These are phyloP conservation scores for Gymnothorax reevesii DNA, from an alignment of 2,797 vertebrate species.

Conservation along the genomic window DNA sequence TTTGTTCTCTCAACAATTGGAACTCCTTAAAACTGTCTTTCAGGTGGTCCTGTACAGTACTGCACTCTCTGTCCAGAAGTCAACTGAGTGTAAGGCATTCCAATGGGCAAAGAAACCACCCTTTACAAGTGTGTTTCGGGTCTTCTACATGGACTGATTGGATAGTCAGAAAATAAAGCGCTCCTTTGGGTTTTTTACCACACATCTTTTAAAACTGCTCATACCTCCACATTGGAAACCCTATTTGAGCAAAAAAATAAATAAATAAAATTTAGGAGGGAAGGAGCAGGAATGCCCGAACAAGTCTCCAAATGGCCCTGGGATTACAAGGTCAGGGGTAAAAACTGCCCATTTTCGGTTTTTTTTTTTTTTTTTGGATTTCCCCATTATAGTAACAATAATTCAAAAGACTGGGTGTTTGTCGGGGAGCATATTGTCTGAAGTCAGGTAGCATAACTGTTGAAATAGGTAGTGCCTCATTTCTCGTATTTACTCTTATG, in stretches of 20 bases:
- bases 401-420: too few species aligned
- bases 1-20: slow-evolving; percentile 1
- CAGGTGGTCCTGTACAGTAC: not conserved
- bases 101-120: not conserved
- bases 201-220: not conserved
- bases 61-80: not conserved
- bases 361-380: too few species aligned
- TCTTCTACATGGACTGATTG: not conserved
- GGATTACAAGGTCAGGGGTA: too few species aligned
- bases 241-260: not conserved
- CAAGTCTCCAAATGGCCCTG: too few species aligned
- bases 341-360: too few species aligned
- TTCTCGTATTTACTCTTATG: too few species aligned
- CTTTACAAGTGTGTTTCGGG: not conserved
- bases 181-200: not conserved
- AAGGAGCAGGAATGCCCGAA: too few species aligned
- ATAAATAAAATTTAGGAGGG: too few species aligned
- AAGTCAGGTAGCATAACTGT: too few species aligned
- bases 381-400: too few species aligned
- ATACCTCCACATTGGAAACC: not conserved
- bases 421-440: too few species aligned
- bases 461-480: too few species aligned
- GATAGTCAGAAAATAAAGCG: not conserved
- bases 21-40: not conserved
- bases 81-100: not conserved